These are phyloP conservation scores for Cephus runcator DNA, from an alignment of 2,888 invertebrate genomes.

Conservation along the genomic window DNA sequence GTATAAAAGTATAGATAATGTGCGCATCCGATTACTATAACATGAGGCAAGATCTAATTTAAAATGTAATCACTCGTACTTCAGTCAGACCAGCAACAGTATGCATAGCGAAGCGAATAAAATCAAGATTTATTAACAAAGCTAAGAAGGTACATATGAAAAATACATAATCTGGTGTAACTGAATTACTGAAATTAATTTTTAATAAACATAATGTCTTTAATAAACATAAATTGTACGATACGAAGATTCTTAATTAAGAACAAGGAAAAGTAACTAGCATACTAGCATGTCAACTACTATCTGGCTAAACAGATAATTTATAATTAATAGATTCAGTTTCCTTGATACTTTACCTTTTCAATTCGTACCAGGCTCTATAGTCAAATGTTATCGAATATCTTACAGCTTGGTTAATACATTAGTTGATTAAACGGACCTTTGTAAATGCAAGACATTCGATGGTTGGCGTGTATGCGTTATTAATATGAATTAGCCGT, in stretches of 20 bases:
- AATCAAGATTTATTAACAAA: neutral
- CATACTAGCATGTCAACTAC: neutral
- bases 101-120: neutral
- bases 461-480: neutral
- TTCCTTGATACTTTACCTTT: neutral
- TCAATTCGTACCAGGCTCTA: neutral
- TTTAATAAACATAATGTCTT: neutral
- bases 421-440: neutral
- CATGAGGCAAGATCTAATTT: neutral
- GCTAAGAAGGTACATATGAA: neutral
- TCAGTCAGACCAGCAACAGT: neutral
- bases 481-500: neutral
- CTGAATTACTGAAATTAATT: neutral
- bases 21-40: neutral
- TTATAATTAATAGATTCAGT: neutral
- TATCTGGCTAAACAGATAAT: neutral
- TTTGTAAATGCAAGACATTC: neutral
- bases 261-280: neutral
- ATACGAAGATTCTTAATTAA: neutral
- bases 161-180: neutral
- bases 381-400: neutral
- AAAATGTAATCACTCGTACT: neutral
- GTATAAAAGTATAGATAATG: neutral
- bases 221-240: neutral
- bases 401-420: neutral